phyloP scores from a whole-genome alignment of 30 jellyfish, hydroid and myxozoan genomes.

The Aurelia sp. region DNA sequence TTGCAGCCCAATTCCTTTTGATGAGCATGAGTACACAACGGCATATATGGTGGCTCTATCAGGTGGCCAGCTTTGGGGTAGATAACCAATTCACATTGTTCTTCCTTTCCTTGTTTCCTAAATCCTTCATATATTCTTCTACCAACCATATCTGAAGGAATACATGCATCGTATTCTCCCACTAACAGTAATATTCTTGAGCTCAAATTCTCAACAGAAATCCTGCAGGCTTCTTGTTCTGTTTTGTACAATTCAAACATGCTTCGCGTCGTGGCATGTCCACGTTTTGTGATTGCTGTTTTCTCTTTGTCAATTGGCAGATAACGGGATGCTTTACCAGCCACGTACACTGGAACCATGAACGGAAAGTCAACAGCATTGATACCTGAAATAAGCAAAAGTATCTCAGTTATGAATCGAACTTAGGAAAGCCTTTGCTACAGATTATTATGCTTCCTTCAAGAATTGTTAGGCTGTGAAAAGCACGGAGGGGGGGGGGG shows the following conservation, averaged over 20 bases:
- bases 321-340: not conserved
- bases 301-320: not conserved
- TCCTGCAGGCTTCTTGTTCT: not conserved
- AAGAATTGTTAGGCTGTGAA: too few relatives aligned
- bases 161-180: conserved; percentile 15
- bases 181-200: conserved; percentile 19
- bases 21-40: conserved; percentile 19
- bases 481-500: too few relatives aligned
- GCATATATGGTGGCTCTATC: conserved; percentile 75
- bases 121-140: not conserved
- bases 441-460: too few relatives aligned
- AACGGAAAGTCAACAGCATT: not conserved
- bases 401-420: too few relatives aligned
- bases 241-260: not conserved
- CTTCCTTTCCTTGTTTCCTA: conserved; percentile 2
- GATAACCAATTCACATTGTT: not conserved
- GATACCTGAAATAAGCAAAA: not conserved
- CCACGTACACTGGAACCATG: not conserved
- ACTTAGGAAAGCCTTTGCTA: too few relatives aligned
- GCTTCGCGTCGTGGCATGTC: not conserved
- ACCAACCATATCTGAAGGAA: not conserved
- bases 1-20: conserved; percentile 6
- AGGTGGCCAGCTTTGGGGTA: conserved; percentile 82
- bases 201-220: conserved; percentile 12
- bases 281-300: not conserved